Percentiles rank a stretch among this genome's conserved stretches.
Evolutionary conservation across 2,113 vertebrate genomes (phyloP).

Genomic region (Albula glossodonta): DNA sequence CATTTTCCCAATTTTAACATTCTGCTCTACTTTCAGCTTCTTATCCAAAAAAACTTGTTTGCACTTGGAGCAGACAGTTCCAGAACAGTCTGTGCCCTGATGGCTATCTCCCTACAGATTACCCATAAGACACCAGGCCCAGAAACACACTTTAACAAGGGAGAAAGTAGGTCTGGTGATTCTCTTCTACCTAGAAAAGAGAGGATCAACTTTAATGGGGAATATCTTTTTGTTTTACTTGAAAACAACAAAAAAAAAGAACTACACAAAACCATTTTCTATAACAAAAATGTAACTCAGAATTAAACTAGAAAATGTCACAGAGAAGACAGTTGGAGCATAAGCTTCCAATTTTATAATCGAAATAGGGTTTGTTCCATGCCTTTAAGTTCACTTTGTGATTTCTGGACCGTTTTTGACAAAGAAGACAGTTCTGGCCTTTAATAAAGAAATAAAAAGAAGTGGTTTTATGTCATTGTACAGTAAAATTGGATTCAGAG

Average conservation of each 20-base stretch:
- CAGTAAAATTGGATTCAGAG: neutral
- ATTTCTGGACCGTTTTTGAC: neutral
- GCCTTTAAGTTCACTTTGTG: neutral
- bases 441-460: neutral
- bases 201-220: constrained; percentile 25
- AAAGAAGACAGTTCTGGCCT: neutral
- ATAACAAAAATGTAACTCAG: neutral
- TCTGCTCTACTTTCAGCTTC: constrained; percentile 24
- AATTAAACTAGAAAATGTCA: too few relatives aligned
- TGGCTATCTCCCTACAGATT: constrained; percentile 32
- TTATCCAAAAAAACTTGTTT: neutral
- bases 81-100: constrained; percentile 42
- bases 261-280: neutral
- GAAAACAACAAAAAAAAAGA: neutral
- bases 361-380: neutral
- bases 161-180: constrained; percentile 52
- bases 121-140: constrained; percentile 51
- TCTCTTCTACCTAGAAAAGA: constrained; percentile 24
- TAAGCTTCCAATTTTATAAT: neutral
- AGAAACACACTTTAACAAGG: constrained; percentile 53
- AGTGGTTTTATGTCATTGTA: neutral
- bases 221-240: neutral
- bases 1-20: constrained; percentile 16
- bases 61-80: constrained; percentile 42
- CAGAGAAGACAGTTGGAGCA: neutral